Conservation (phyloP, 2,888 invertebrate genomes). For the Leucozona laternaria region DNA sequence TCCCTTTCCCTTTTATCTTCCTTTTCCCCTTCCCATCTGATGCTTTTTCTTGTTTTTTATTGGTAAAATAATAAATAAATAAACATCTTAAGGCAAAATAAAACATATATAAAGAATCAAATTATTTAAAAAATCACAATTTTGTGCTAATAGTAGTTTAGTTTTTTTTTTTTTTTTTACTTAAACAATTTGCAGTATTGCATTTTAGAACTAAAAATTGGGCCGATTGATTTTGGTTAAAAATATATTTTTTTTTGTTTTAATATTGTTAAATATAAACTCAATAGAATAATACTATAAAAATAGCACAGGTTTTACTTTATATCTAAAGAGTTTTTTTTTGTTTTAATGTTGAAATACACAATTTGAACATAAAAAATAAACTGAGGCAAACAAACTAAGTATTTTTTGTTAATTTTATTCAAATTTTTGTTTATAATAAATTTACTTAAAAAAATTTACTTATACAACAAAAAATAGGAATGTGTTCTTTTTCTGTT, state of each 20-base stretch:
- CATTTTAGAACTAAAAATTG: slow-evolving; percentile 76
- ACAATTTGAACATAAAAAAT: slow-evolving; percentile 60
- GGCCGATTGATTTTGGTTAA: slow-evolving; percentile 75
- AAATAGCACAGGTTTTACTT: slow-evolving; percentile 59
- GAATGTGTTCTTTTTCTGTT: slow-evolving; percentile 55
- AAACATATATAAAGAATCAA: slow-evolving; percentile 62
- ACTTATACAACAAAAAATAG: slow-evolving; percentile 11
- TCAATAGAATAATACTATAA: slow-evolving; percentile 54
- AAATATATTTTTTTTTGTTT: slow-evolving; percentile 53
- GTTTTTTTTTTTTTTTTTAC: slow-evolving; percentile 27
- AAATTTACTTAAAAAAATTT: not conserved
- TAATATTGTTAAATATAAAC: slow-evolving; percentile 53
- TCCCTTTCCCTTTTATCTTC: too few relatives aligned
- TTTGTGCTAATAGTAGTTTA: slow-evolving; percentile 57
- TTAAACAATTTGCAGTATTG: slow-evolving; percentile 56
- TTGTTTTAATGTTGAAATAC: slow-evolving; percentile 53
- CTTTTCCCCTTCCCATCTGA: not conserved
- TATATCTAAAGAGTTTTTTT: slow-evolving; percentile 49
- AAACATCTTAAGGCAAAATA: slow-evolving; percentile 42
- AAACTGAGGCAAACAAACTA: slow-evolving; percentile 67
- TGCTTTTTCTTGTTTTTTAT: not conserved
- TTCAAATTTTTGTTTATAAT: not conserved
- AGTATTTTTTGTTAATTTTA: slow-evolving; percentile 42
- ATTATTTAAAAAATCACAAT: slow-evolving; percentile 73
- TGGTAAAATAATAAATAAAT: slow-evolving; percentile 17